Base-by-base conservation (phyloP, 2,888 invertebrate genomes). In the Taphrorychus bicolor region DNA sequence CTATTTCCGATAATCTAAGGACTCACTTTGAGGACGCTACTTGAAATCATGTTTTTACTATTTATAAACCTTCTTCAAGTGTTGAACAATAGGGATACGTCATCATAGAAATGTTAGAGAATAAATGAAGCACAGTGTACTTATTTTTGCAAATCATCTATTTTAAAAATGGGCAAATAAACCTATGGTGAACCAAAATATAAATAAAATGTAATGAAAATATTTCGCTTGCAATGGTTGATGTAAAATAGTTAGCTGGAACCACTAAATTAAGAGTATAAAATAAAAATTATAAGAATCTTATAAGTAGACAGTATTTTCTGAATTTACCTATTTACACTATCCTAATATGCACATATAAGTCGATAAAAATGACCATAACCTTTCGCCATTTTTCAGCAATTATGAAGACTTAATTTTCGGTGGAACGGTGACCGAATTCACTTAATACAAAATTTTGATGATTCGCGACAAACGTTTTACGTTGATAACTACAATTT, bases 271-370 rank as follows among this genome's bases (percentile, higher is more conserved):
- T 7, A 32, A 45, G 45, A 45, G 45, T 45, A 45, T 17, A 45
- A 45, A 45, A 45, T 51, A 51, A 51, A 51, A 51, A 22, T 51
- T 19, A 51, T 66, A 69, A 41, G 57, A 58, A 53, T 53, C 45
- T 23, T 63, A 49, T 51, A 68, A 70, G 66, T 71, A 71, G 70
- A 71, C 70, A 70, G 62, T 71, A 69, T 71, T 63, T 71, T 65
- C 58, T 32, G 45, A 61, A 71, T 63, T 17, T 70, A 66, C 70
- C 72, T 66, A 69, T 72, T 66, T 68, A 72, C 68, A 72, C 71
- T 49, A 61, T 53, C 19, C 54, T 66, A 57, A 56, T 42, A 60
- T 70, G 71, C 45, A 45, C 45, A 45, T 16, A 14, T 16, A 45
- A 45, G 17, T 32, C 32, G 32, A 32, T 11, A 32, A 32, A 32